Evolutionary conservation across 2,797 vertebrate genomes (phyloP).

Genomic region (Halcyon badia): DNA sequence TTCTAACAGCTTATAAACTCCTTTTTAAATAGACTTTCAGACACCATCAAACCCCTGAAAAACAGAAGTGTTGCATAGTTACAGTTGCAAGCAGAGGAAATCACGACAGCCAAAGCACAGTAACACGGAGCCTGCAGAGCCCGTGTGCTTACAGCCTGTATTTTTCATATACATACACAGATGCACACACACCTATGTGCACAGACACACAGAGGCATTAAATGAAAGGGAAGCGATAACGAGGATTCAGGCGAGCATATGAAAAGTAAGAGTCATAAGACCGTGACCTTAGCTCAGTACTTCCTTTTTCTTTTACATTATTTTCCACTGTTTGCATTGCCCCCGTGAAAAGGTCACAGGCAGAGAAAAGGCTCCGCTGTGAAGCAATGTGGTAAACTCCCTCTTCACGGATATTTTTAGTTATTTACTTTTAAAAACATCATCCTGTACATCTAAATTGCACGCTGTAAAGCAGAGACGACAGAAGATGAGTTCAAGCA

Average conservation of each 20-base stretch:
- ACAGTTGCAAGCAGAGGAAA: rapidly evolving
- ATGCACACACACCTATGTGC: no score
- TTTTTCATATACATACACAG: not conserved
- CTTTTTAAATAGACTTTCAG: not conserved
- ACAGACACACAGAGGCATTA: not conserved
- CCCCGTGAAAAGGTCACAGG: not conserved
- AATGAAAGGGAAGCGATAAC: not conserved
- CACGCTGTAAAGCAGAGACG: no score
- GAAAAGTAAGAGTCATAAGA: not conserved
- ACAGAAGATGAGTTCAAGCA: not conserved
- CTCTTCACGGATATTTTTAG: not conserved
- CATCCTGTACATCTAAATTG: not conserved
- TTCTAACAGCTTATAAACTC: not conserved
- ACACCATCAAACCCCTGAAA: not conserved
- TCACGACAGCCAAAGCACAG: not conserved
- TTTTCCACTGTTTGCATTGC: not conserved
- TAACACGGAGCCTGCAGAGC: rapidly evolving
- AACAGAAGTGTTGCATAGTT: not conserved
- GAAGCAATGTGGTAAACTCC: not conserved
- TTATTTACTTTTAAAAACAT: not conserved
- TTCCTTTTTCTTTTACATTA: not conserved
- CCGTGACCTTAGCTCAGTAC: not conserved
- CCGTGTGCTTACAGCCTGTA: no score
- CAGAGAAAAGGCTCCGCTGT: not conserved
- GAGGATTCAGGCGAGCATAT: not conserved